These are phyloP conservation scores for Clarias gariepinus DNA, from an alignment of 2,113 vertebrate genomes.

Conservation along the genomic window DNA sequence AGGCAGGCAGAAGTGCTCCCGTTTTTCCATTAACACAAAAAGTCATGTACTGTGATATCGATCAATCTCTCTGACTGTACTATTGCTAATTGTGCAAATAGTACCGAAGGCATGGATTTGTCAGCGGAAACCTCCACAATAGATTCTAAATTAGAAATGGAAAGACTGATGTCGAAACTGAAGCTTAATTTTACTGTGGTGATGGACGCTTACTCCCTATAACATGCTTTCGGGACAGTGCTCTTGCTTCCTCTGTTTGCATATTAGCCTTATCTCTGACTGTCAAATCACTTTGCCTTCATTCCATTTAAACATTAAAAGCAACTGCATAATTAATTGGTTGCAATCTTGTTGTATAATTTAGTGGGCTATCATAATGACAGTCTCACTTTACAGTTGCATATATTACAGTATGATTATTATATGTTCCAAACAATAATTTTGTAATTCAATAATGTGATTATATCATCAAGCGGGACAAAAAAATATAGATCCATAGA, in stretches of 20 bases:
- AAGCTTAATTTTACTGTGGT: background rate
- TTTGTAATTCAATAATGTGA: background rate
- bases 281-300: background rate
- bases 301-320: background rate
- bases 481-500: background rate
- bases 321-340: background rate
- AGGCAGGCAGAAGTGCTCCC: background rate
- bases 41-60: background rate
- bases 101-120: background rate
- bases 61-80: background rate
- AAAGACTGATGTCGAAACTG: background rate
- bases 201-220: background rate
- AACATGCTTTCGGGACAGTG: background rate
- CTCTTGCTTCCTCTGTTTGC: background rate
- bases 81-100: background rate
- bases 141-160: background rate
- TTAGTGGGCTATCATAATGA: background rate
- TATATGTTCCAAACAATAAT: background rate
- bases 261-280: background rate
- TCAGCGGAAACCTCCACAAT: background rate
- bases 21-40: background rate
- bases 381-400: background rate
- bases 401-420: background rate
- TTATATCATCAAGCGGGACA: background rate
- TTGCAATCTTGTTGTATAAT: background rate